Evolutionary conservation across 2,113 vertebrate genomes (phyloP).

Genomic region (Chloroceryle aenea): DNA sequence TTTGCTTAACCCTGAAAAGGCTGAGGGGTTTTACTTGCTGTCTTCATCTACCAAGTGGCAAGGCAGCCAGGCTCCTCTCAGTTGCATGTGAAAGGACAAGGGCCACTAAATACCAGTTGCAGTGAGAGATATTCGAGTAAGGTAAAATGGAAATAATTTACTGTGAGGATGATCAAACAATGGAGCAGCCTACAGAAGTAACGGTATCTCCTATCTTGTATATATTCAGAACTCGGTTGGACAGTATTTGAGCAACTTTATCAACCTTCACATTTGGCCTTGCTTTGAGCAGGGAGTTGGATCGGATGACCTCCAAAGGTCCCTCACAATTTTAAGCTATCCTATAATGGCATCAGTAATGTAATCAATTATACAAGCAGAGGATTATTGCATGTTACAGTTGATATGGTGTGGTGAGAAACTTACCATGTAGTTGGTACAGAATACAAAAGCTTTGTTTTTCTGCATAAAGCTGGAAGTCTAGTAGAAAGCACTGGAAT

Average conservation of each 20-base stretch:
- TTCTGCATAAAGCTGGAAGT: not conserved
- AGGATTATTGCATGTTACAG: fast-evolving
- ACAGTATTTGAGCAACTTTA: not conserved
- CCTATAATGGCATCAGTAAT: not conserved
- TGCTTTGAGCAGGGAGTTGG: not conserved
- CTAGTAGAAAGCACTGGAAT: not conserved
- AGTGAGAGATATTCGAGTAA: not conserved
- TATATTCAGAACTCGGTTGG: not conserved
- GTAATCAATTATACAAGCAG: not conserved
- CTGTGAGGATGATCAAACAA: not conserved
- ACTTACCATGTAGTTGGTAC: not conserved
- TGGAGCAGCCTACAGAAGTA: not conserved
- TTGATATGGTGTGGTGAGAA: not conserved
- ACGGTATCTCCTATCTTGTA: not conserved
- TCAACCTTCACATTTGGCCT: not conserved
- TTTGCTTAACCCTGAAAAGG: not conserved
- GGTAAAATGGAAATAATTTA: not conserved
- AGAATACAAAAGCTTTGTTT: not conserved
- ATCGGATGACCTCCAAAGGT: not conserved
- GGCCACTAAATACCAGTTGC: not conserved
- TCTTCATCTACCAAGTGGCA: not conserved
- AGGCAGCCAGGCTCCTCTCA: not conserved
- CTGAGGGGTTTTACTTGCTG: not conserved
- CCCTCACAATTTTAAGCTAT: not conserved
- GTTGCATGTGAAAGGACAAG: not conserved